Percentiles rank a stretch among this genome's conserved stretches.
phyloP scores from a whole-genome alignment of 2,797 vertebrate genomes.

The Melanogrammus aeglefinus region DNA sequence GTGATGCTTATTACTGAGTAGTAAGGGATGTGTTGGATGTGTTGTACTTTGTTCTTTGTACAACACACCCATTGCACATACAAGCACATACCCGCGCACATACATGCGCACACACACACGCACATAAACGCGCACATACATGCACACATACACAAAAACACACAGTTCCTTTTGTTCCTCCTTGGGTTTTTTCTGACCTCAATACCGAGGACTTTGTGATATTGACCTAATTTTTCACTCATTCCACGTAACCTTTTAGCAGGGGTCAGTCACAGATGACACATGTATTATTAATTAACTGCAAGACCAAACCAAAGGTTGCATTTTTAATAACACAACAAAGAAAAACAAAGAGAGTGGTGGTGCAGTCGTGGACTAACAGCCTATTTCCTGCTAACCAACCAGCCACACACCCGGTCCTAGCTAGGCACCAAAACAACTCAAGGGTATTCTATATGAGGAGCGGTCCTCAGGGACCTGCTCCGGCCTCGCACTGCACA shows the following conservation, averaged over 20 bases:
- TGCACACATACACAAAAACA: background rate
- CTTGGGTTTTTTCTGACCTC: conserved; percentile 35
- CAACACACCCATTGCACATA: too few species aligned
- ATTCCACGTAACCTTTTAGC: conserved; percentile 48
- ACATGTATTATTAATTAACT: conserved; percentile 63
- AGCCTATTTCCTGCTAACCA: background rate
- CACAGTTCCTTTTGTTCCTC: background rate
- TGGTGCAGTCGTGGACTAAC: background rate
- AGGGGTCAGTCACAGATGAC: conserved; percentile 57
- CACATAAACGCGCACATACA: background rate
- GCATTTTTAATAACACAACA: background rate
- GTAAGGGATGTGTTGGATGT: background rate
- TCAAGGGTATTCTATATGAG: conserved; percentile 79
- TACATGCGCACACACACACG: background rate
- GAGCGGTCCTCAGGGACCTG: conserved; percentile 63
- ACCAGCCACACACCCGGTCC: background rate
- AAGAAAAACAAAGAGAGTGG: background rate
- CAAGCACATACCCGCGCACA: background rate
- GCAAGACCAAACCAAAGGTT: background rate
- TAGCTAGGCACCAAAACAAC: conserved; percentile 54
- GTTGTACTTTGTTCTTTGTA: too few species aligned
- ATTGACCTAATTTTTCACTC: conserved; percentile 64
- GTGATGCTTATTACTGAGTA: background rate
- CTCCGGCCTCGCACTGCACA: conserved; percentile 66
- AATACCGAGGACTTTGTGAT: conserved; percentile 56